Base-by-base conservation (phyloP, 2,888 invertebrate species). In the Pachycephus smyrnensis region DNA sequence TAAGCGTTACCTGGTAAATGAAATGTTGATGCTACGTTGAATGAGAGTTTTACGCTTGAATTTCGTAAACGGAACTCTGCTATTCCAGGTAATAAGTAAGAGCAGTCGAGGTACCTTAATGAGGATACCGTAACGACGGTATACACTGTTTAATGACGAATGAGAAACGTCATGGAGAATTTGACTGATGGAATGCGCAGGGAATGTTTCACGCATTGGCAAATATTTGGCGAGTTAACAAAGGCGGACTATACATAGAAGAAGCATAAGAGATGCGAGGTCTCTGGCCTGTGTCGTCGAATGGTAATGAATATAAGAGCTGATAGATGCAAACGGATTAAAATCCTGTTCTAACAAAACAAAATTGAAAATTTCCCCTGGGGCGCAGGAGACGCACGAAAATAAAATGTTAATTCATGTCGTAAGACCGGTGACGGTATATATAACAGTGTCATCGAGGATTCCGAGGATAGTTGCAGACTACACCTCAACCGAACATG, bases 401-500 rank as follows among this genome's bases (percentile, higher is more conserved):
- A 87, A 88, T 87, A 87, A 88, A 87, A 88, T 82, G 83, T 83
- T 79, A 82, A 83, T 85, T 81, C 80, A 79, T 79, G 85, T 81
- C 77, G 87, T 82, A 83, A 85, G 86, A 86, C 86, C 87, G 85
- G 88, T 87, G 84, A 81, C 76, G 77, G 76, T 87, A 84, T 89
- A 88, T 86, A 89, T 74, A 37, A 88, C 86, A 86, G 86, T 88
- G 83, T 83, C 84, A 85, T 84, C 86, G 80, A 80, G 80, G 80
- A 82, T 80, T 76, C 80, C 79, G 77, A 77, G 80, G 83, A 89
- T 87, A 90, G 89, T 89, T 83, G 84, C 82, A 80, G 80, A 81
- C 82, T 79, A 84, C 79, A 81, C 84, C 80, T 75, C 82, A 86
- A 86, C 79, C 81, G 78, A 86, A 83, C 86, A 89, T 88, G 89